A percentile compares a stretch with the other conserved stretches of the same genome.
These are phyloP conservation scores for Trinectes maculatus DNA, from an alignment of 2,113 vertebrate genomes.

Conservation along the genomic window DNA sequence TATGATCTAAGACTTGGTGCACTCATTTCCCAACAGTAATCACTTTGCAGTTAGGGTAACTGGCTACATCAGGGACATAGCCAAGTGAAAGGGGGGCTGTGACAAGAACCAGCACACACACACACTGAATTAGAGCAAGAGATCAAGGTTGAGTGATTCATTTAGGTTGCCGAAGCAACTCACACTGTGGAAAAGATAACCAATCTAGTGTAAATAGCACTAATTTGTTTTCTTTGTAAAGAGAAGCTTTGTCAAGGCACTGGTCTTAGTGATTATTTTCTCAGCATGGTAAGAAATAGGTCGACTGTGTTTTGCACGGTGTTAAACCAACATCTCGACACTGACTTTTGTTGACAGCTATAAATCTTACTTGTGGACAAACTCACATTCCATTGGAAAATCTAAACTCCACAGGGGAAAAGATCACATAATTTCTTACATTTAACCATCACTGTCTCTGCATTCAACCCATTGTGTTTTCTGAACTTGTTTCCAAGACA, in stretches of 20 bases:
- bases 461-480: slow-evolving; percentile 46
- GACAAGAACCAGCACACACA: slow-evolving; percentile 15
- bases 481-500: slow-evolving; percentile 55
- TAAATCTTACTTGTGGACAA: slow-evolving; percentile 68
- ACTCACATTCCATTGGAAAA: slow-evolving; percentile 59
- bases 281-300: slow-evolving; percentile 42
- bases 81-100: slow-evolving; percentile 27
- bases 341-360: slow-evolving; percentile 67
- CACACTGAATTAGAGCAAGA: slow-evolving; percentile 11
- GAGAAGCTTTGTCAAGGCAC: slow-evolving; percentile 27
- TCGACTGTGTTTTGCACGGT: slow-evolving; percentile 58
- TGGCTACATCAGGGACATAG: slow-evolving; percentile 27
- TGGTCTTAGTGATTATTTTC: slow-evolving; percentile 68
- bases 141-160: slow-evolving; percentile 21
- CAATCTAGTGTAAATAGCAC: slow-evolving; percentile 21
- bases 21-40: slow-evolving; percentile 42
- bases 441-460: slow-evolving; percentile 49
- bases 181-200: slow-evolving; percentile 20
- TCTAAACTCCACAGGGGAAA: slow-evolving; percentile 31
- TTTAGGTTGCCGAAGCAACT: slow-evolving; percentile 19
- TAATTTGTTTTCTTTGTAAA: slow-evolving; percentile 43
- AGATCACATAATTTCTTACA: slow-evolving; percentile 58
- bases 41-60: slow-evolving; percentile 37
- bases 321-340: slow-evolving; percentile 51
- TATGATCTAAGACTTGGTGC: slow-evolving; percentile 25